Evolutionary conservation across 2,888 invertebrate genomes (phyloP).

Genomic region (Thalpophila matura): DNA sequence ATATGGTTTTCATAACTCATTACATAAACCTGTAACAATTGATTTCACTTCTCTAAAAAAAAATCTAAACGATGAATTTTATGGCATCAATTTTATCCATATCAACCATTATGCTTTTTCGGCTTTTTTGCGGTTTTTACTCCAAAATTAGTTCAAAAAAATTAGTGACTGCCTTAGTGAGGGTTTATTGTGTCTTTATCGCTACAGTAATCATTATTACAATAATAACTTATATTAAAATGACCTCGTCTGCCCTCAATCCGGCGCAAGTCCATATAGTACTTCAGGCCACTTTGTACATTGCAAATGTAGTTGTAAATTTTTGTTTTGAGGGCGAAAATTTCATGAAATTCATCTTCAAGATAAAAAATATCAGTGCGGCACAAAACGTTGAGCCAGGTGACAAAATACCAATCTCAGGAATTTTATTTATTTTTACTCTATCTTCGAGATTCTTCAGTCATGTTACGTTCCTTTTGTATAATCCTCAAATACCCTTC

Average conservation of each 20-base stretch:
- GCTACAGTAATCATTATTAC: neutral
- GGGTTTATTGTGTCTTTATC: conserved; percentile 2
- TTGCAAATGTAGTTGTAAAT: neutral
- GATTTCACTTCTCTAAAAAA: neutral
- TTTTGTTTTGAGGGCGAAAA: conserved; percentile 6
- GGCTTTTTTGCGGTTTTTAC: conserved; percentile 7
- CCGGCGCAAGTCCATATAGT: fast-evolving
- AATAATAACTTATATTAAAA: fast-evolving
- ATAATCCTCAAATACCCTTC: fast-evolving
- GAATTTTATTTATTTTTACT: neutral
- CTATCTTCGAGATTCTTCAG: fast-evolving
- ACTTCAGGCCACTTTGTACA: neutral
- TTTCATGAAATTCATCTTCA: neutral
- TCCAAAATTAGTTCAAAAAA: neutral
- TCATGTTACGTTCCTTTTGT: neutral
- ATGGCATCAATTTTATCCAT: neutral
- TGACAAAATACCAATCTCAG: conserved; percentile 1
- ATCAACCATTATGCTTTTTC: neutral
- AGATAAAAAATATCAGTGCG: neutral
- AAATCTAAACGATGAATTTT: neutral
- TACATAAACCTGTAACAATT: neutral
- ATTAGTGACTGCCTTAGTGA: neutral
- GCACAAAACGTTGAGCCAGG: neutral
- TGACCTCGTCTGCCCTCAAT: fast-evolving
- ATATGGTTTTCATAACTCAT: neutral